Evolutionary conservation across 2,113 vertebrate species (phyloP), one percentile per base, ranked within the genome.

Genomic region (Canis aureus): DNA sequence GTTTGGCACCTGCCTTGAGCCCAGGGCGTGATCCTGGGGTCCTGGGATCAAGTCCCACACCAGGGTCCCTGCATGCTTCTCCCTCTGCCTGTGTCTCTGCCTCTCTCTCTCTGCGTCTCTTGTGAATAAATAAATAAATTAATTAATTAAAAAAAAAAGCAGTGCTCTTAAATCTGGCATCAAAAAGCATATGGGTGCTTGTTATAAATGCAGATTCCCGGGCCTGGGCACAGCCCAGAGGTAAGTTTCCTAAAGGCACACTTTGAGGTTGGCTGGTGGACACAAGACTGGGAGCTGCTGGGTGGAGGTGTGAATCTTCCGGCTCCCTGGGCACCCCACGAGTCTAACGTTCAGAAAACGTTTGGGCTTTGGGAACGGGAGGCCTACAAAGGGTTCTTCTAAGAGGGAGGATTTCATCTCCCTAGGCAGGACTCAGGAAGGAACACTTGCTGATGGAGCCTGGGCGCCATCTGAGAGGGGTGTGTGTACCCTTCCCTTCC

Each of bases 381-480:
- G 2, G 67, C 11, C 35, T 66, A 27, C 27, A 7, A 16, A 83
- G 51, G 22, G 53, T 8, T 22, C 22, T 87, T 59, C 71, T 38
- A 29, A 29, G 35, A 60, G 32, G n/a, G 6, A 3, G 53, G 59
- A 32, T 60, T 17, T 66, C 11, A 5, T 23, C 55, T 73, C 49
- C 43, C 38, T 2, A 11, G 23, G 64, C 25, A 69, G 51, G 55
- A 29, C 91, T 83, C 2, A 5, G 83, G 32, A 57, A 85, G 51
- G 82, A 78, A 16, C 17, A 15, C 13, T 2, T 2, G 74, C 38
- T n/a, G 27, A 22, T 2, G 19, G 60, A n/a, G 25, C 55, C 76
- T 1, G 17, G 71, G 87, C 0, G 1, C 38, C 29, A 23, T 2
- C 15, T 10, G 23, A 60, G 22, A 43, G 16, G 9, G 8, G 49